Evolutionary conservation across 2,797 vertebrate species (phyloP), one percentile per base, ranked within the genome.

Genomic region (Cyclopterus lumpus): DNA sequence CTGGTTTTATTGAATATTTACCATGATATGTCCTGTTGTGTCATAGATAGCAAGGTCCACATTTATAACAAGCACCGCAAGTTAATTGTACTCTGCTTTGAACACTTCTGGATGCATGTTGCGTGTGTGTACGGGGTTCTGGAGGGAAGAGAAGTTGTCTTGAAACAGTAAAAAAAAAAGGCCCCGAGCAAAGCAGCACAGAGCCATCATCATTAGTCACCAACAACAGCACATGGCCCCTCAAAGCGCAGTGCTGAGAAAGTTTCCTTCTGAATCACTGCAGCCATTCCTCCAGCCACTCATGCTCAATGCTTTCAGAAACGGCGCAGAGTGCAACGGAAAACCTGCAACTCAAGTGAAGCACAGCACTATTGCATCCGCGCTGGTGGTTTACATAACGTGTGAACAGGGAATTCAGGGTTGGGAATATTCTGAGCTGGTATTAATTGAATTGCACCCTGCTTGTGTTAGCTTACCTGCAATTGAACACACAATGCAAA

Each of bases 151-250:
- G 61, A 40, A 77, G 73, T 18, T 16, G 65, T 71, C 32, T 30
- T 70, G 60, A 67, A 81, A 71, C 58, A 24, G 28, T 42, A 0
- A 24, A 38, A 40, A 40, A 54, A 48, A 38, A 74, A 34, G 44
- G 54, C 81, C 69, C 58, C 5, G 22, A 75, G 71, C 80, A 8
- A 77, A 79, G 79, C 73, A 83, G 73, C 26, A 58, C 40, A 73
- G 75, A 76, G 53, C 67, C 77, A 63, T 81, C 63, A 32, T 81
- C 75, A 67, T 87, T 81, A 89, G 71, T 88, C 91, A 87, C 79
- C 77, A 77, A 65, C 82, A 71, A 36, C 74, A 75, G 77, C 73
- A 69, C 71, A 51, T 12, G 78, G 70, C 67, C 36, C 57, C 72
- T 79, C 61, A 73, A 65, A 88, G 69, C 18, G 20, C 71, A 67